These are phyloP conservation scores for Drosophila anceps DNA, from an alignment of 2,888 invertebrate species.

Conservation along the genomic window DNA sequence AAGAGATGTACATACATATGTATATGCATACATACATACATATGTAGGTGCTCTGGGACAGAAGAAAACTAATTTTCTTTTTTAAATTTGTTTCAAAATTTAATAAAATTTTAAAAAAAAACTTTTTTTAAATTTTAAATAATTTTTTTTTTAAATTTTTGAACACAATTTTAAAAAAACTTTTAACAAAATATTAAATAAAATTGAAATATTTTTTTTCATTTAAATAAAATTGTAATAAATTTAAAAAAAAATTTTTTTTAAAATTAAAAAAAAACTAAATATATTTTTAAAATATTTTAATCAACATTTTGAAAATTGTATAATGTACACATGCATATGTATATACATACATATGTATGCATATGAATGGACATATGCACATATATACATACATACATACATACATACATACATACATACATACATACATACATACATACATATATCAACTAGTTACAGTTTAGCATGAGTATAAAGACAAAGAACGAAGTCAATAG, in stretches of 20 bases:
- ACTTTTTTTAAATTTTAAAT: no score
- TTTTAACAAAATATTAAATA: no score
- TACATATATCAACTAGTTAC: not conserved
- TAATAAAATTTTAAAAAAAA: no score
- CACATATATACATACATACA: no score
- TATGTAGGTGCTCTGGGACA: conserved; percentile 14
- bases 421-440: not conserved
- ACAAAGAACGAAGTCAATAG: not conserved
- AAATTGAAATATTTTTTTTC: no score
- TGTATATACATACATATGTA: not conserved
- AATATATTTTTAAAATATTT: no score
- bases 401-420: not conserved
- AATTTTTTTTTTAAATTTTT: no score
- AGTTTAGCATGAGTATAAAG: not conserved
- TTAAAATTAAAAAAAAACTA: no score
- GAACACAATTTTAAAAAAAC: no score
- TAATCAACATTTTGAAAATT: not conserved
- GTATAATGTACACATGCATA: not conserved
- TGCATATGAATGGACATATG: not conserved
- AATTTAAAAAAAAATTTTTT: no score
- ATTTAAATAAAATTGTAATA: no score
- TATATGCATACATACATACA: not conserved
- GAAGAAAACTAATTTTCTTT: conserved; percentile 9
- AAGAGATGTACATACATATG: not conserved
- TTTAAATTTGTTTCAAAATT: no score